phyloP scores from a whole-genome alignment of 2,113 vertebrate species.

The Esox niger region DNA sequence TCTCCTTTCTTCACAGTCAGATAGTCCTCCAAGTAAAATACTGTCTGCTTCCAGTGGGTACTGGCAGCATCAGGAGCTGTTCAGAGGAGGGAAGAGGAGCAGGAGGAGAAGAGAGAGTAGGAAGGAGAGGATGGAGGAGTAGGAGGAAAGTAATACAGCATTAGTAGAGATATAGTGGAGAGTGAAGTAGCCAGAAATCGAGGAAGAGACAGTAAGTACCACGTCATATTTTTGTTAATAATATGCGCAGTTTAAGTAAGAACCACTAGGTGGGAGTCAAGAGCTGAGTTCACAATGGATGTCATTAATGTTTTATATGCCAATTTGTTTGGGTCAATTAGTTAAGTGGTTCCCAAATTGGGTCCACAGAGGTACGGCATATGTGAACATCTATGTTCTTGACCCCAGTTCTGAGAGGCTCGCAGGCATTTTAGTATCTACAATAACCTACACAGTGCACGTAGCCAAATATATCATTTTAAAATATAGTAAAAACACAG shows the following conservation, averaged over 20 bases:
- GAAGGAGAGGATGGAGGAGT: background rate
- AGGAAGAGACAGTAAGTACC: background rate
- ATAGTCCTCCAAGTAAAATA: constrained; percentile 97
- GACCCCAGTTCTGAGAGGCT: too few relatives aligned
- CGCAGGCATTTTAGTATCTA: too few relatives aligned
- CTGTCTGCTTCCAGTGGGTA: constrained; percentile 98
- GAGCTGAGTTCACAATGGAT: constrained; percentile 6
- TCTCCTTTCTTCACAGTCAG: constrained; percentile 93
- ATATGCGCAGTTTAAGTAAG: background rate
- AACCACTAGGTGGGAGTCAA: constrained; percentile 46
- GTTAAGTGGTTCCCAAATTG: too few relatives aligned
- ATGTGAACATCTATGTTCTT: background rate
- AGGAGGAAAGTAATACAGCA: background rate
- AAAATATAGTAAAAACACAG: too few relatives aligned
- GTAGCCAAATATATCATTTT: too few relatives aligned
- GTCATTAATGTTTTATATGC: background rate
- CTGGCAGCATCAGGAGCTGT: constrained; percentile 91
- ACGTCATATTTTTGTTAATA: background rate
- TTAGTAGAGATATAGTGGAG: constrained; percentile 17
- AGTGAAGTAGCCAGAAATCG: constrained; percentile 14
- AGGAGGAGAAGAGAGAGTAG: background rate
- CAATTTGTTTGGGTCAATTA: too few relatives aligned
- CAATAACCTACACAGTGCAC: too few relatives aligned
- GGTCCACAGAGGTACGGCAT: too few relatives aligned
- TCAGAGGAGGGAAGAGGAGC: background rate